A percentile compares a stretch with the other conserved stretches of the same genome.
Conservation (phyloP, 2,888 invertebrate species). For the Saturnia japonica region DNA sequence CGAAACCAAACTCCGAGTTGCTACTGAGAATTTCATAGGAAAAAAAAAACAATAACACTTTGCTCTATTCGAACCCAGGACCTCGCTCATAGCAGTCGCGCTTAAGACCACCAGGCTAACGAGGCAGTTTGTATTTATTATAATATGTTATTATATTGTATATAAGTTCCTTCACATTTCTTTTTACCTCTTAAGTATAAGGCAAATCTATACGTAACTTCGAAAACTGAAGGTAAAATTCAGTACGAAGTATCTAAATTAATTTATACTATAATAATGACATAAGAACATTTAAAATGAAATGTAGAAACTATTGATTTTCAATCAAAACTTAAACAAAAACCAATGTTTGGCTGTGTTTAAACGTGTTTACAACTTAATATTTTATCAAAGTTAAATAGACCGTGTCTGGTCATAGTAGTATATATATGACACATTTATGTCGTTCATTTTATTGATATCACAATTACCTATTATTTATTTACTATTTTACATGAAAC, state of each 20-base stretch:
- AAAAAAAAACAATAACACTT: too few species aligned
- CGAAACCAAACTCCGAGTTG: too few species aligned
- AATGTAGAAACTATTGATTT: not conserved
- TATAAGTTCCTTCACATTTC: not conserved
- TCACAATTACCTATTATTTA: constrained; percentile 11
- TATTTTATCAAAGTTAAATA: constrained; percentile 18
- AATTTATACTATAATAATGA: not conserved
- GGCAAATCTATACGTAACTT: not conserved
- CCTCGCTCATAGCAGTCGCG: too few species aligned
- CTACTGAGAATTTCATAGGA: too few species aligned
- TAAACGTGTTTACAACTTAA: not conserved
- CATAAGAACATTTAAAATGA: too few species aligned
- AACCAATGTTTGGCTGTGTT: not conserved
- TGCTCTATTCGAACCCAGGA: too few species aligned
- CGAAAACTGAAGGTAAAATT: not conserved
- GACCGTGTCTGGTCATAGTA: constrained; percentile 11
- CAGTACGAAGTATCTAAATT: not conserved
- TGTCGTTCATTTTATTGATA: constrained; percentile 7
- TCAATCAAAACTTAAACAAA: not conserved
- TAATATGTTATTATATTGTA: not conserved
- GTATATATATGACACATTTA: constrained; percentile 1
- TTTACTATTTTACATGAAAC: not conserved
- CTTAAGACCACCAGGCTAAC: too few species aligned
- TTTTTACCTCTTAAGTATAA: not conserved
- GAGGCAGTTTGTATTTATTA: not conserved